Conservation (phyloP, 2,113 vertebrate genomes). For the Platysteira castanea region DNA sequence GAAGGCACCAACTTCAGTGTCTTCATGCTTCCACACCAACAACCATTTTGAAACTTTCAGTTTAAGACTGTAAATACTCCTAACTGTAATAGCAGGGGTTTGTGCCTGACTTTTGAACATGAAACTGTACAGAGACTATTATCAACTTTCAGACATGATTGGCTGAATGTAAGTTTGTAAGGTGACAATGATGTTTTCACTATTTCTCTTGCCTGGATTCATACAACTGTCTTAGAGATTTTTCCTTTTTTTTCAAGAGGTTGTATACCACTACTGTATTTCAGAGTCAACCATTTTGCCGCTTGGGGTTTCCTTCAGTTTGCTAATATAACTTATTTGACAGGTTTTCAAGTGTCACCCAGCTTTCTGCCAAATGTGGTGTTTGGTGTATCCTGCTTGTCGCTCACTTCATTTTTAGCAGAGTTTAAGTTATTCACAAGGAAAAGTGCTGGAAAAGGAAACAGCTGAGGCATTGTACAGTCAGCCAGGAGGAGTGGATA, state of each 20-base stretch:
- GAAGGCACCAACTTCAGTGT: not conserved
- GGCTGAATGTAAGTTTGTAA: not conserved
- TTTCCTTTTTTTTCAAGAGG: not conserved
- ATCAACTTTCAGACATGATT: not conserved
- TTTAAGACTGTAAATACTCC: not conserved
- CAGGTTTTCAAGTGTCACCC: not conserved
- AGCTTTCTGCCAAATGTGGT: slow-evolving; percentile 15
- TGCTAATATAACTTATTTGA: not conserved
- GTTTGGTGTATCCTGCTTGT: slow-evolving; percentile 39
- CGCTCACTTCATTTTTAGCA: not conserved
- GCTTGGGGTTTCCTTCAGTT: not conserved
- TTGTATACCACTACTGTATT: not conserved
- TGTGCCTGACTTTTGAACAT: not conserved
- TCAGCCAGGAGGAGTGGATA: not conserved
- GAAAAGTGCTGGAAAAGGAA: slow-evolving; percentile 16
- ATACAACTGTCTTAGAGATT: not conserved
- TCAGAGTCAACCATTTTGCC: not conserved
- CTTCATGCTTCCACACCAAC: not conserved
- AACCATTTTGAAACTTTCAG: not conserved
- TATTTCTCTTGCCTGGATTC: not conserved
- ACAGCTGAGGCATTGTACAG: not conserved
- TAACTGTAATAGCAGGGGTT: not conserved
- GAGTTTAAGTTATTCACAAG: not conserved
- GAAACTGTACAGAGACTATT: not conserved
- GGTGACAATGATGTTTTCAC: not conserved